phyloP scores from a whole-genome alignment of 1,140 invertebrate genomes.

The Bathynomus jamesi region DNA sequence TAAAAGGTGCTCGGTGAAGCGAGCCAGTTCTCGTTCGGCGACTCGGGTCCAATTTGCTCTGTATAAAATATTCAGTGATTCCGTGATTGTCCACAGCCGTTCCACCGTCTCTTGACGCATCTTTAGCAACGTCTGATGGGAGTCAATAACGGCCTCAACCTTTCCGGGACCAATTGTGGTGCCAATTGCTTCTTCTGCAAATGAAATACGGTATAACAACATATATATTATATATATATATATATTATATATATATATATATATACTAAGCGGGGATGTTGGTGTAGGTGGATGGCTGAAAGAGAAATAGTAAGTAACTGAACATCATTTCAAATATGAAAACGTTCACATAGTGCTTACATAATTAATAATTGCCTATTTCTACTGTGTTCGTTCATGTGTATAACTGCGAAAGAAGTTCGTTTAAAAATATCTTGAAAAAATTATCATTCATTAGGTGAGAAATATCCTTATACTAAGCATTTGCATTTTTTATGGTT shows the following conservation, averaged over 20 bases:
- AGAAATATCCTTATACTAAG: too few relatives aligned
- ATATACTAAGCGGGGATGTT: too few relatives aligned
- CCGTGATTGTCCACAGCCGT: slow-evolving; percentile 83
- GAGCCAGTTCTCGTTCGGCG: slow-evolving; percentile 72
- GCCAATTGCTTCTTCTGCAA: background rate
- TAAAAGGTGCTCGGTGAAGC: slow-evolving; percentile 79
- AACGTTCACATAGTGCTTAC: too few relatives aligned
- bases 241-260: background rate
- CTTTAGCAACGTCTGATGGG: background rate
- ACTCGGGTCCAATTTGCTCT: slow-evolving; percentile 89
- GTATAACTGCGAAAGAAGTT: too few relatives aligned
- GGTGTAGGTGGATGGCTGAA: too few relatives aligned
- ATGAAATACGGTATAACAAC: background rate
- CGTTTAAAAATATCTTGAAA: too few relatives aligned
- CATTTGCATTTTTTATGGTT: too few relatives aligned
- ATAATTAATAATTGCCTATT: too few relatives aligned
- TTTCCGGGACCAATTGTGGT: background rate
- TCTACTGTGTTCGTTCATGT: too few relatives aligned
- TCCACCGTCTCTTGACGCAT: slow-evolving; percentile 42
- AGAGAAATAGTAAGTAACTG: too few relatives aligned
- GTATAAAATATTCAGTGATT: slow-evolving; percentile 85
- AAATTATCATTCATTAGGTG: too few relatives aligned
- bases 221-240: slow-evolving; percentile 3
- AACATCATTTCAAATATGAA: too few relatives aligned
- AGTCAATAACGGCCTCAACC: background rate